phyloP scores from a whole-genome alignment of 2,113 vertebrate species.

The Myiopsitta monachus region DNA sequence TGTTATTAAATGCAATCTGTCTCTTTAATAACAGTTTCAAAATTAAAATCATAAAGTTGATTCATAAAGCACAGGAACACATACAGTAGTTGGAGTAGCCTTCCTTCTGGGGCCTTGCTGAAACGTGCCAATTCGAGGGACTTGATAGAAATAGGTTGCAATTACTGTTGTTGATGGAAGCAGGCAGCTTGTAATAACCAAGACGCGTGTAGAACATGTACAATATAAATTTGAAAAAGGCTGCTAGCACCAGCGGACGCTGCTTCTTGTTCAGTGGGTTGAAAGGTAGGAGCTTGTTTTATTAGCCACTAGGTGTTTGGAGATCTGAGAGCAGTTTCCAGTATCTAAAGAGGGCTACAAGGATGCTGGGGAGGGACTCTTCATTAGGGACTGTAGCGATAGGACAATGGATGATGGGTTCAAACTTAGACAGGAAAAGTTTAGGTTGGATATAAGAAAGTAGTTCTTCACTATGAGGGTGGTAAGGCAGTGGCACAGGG shows the following conservation, averaged over 20 bases:
- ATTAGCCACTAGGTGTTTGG: neutral
- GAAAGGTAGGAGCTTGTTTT: neutral
- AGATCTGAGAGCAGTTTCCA: neutral
- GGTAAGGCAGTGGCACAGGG: neutral
- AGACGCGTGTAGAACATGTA: neutral
- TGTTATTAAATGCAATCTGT: slow-evolving; percentile 72
- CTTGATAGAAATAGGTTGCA: slow-evolving; percentile 32
- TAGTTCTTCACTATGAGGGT: neutral
- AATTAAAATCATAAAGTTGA: slow-evolving; percentile 75
- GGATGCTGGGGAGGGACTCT: neutral
- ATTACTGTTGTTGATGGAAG: slow-evolving; percentile 37
- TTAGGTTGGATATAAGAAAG: neutral
- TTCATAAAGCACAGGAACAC: slow-evolving; percentile 69
- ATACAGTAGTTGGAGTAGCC: slow-evolving; percentile 35
- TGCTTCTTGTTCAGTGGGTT: neutral
- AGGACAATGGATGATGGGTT: neutral
- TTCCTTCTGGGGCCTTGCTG: slow-evolving; percentile 47
- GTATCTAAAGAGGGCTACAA: neutral
- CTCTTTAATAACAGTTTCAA: slow-evolving; percentile 72
- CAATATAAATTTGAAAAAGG: slow-evolving; percentile 20
- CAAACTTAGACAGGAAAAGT: neutral
- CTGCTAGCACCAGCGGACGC: neutral
- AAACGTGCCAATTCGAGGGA: slow-evolving; percentile 20
- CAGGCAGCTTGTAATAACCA: slow-evolving; percentile 29
- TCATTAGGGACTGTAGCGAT: neutral